A percentile compares a stretch with the other conserved stretches of the same genome.
phyloP scores from a whole-genome alignment of 2,888 invertebrate species.

The Leptopterna dolabrata region DNA sequence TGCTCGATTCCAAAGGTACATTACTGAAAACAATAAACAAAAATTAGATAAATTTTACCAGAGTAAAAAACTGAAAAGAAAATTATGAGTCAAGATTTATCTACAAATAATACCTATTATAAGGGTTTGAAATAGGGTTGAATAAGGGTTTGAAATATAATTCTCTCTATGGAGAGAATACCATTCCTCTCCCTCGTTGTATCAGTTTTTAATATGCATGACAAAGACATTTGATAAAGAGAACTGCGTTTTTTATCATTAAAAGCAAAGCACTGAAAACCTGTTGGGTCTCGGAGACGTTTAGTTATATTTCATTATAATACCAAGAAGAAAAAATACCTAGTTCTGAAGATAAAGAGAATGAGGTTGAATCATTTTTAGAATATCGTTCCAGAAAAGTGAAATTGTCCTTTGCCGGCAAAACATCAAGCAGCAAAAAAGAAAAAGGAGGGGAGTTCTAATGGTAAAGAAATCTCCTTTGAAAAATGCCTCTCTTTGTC shows the following conservation, averaged over 20 bases:
- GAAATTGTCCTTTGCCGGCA: conserved; percentile 22
- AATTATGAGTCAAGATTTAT: too few species aligned
- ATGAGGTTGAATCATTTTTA: conserved; percentile 23
- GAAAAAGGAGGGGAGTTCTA: neutral
- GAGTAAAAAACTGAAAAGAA: too few species aligned
- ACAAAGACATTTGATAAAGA: neutral
- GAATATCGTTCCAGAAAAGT: conserved; percentile 46
- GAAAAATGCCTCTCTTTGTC: conserved; percentile 49
- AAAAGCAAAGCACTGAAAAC: conserved; percentile 6
- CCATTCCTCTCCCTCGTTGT: too few species aligned
- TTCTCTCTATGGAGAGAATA: too few species aligned
- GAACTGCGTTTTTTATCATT: neutral
- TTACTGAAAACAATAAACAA: too few species aligned
- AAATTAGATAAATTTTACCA: too few species aligned
- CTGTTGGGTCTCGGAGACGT: neutral
- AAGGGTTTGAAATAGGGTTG: too few species aligned
- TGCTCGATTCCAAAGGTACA: too few species aligned
- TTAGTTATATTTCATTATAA: conserved; percentile 45
- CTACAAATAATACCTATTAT: too few species aligned
- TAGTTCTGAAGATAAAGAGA: neutral
- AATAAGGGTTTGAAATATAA: too few species aligned
- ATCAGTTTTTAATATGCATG: too few species aligned
- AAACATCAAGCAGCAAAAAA: conserved; percentile 40
- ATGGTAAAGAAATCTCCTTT: conserved; percentile 53
- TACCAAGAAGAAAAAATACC: neutral